Conservation (phyloP, 23 tunicate species). For the Halocynthia aurantium region DNA sequence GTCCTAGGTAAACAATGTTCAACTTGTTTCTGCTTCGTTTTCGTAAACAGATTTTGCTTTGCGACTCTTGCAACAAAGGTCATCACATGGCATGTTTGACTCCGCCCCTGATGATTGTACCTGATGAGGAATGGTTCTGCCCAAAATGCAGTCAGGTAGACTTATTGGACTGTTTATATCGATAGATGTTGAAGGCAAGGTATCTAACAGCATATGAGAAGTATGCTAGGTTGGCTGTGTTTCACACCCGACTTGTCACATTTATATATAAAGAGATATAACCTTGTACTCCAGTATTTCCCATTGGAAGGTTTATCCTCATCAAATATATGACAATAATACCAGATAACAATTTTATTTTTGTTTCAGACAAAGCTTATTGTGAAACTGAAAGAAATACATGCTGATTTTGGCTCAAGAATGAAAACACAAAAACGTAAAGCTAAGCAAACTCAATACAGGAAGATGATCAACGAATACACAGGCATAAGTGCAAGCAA, state of each 20-base stretch:
- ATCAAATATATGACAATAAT: no score
- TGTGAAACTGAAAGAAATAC: conserved; percentile 11
- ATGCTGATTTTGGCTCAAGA: conserved; percentile 2
- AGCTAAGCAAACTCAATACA: conserved; percentile 17
- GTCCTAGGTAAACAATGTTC: neutral
- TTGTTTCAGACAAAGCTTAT: conserved; percentile 5
- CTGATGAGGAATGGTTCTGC: conserved; percentile 23
- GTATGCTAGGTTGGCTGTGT: neutral
- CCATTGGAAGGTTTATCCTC: no score
- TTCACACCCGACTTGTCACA: neutral
- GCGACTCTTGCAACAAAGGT: conserved; percentile 20
- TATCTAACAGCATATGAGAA: neutral
- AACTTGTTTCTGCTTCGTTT: neutral
- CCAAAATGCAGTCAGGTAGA: conserved; percentile 24
- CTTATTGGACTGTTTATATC: neutral
- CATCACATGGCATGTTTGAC: conserved; percentile 34
- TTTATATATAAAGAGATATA: no score
- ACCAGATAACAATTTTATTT: neutral
- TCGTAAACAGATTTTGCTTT: conserved; percentile 6
- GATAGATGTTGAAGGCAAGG: neutral
- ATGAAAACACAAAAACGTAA: conserved; percentile 7
- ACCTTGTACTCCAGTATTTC: no score
- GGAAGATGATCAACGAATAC: conserved; percentile 16
- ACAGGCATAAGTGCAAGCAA: conserved; percentile 21
- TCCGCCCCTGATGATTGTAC: conserved; percentile 22